Base-by-base conservation (phyloP, 2,888 invertebrate species). In the Rhingia campestris region DNA sequence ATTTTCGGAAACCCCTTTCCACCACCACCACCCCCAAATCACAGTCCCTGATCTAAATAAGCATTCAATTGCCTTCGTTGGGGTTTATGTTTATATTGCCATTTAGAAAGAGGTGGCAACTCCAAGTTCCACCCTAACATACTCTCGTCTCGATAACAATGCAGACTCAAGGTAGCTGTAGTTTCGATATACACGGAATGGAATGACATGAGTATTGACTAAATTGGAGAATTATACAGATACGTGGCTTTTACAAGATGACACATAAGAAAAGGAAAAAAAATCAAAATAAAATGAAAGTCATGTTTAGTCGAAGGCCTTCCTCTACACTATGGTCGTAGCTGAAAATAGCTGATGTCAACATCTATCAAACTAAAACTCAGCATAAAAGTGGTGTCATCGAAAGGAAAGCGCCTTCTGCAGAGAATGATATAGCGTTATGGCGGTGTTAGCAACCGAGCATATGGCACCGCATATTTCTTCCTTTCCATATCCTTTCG, bases 171-270 rank as follows among this genome's bases (percentile, higher is more conserved):
- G 73, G 77, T 79, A 59, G 53, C 73, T 63, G 73, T 79, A 59
- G 53, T 77, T 63, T 53, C 67, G 37, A 66, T 72, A 61, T 47
- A 49, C 59, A 59, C 66, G 37, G 54, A 59, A 66, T 54, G 56
- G 54, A 84, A 70, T 64, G 77, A 82, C 81, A 77, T 39, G 73
- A 82, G 82, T 67, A 79, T 84, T 74, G 70, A 66, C 70, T 80
- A 84, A 84, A 84, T 84, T 80, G 84, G 59, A 84, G 84, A 84
- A 84, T 84, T 84, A 84, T 84, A 80, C 84, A 84, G 70, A 82
- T 73, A 58, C 73, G 69, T 77, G 73, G 82, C 67, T 82, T 56
- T 67, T 66, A 49, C 51, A 39, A 41, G 51, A 58, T 56, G 70
- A 43, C 63, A 63, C 49, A 37, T 22, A 14, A 33, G 30, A 39